These are phyloP conservation scores for Leucopternis melanops DNA, from an alignment of 2,113 vertebrate genomes.

Conservation along the genomic window DNA sequence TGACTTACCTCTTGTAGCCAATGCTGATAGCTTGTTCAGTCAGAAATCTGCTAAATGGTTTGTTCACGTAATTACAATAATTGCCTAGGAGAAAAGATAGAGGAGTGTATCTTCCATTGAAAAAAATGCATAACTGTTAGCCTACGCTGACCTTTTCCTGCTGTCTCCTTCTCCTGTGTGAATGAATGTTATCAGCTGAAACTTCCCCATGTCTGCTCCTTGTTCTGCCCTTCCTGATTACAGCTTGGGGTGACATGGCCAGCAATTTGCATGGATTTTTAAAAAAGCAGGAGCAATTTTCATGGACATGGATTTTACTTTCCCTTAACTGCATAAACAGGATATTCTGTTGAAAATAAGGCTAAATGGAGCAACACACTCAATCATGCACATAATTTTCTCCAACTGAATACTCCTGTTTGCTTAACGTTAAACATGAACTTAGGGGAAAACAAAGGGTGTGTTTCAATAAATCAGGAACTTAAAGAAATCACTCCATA, in stretches of 20 bases:
- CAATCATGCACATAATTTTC: not conserved
- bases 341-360: not conserved
- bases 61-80: slow-evolving; percentile 37
- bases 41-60: slow-evolving; percentile 39
- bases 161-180: not conserved
- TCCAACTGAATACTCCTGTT: not conserved
- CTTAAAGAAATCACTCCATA: not conserved
- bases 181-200: not conserved
- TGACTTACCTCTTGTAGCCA: slow-evolving; percentile 24
- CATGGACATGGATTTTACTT: not conserved
- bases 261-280: not conserved
- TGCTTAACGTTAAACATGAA: not conserved
- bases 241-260: not conserved
- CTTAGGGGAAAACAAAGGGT: not conserved
- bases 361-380: not conserved
- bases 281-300: not conserved
- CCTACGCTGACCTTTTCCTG: not conserved
- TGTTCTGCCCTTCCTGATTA: not conserved
- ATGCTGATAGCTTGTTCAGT: not conserved
- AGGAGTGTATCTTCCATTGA: not conserved
- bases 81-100: slow-evolving; percentile 28
- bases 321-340: not conserved
- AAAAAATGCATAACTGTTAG: not conserved
- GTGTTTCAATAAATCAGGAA: not conserved
- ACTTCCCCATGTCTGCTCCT: not conserved